A percentile compares a stretch with the other conserved stretches of the same genome.
Evolutionary conservation across 1,140 invertebrate species (phyloP).

Genomic region (Macrobrachium rosenbergii): DNA sequence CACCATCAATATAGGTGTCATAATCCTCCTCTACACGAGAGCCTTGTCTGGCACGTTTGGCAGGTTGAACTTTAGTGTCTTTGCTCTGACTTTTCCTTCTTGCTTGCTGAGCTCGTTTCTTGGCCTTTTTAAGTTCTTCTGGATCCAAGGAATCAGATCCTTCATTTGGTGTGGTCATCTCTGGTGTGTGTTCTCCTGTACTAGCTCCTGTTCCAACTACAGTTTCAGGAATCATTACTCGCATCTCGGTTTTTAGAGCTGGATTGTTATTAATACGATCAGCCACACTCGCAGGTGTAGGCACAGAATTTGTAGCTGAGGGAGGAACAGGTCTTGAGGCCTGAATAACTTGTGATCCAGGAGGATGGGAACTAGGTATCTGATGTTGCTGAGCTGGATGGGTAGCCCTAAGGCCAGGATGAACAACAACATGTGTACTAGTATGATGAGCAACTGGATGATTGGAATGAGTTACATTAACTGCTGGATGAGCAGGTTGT

Average conservation of each 20-base stretch:
- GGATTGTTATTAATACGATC: conserved; percentile 56
- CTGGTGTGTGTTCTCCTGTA: conserved; percentile 74
- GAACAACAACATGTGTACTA: conserved; percentile 39
- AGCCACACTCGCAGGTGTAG: conserved; percentile 49
- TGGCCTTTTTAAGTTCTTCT: conserved; percentile 63
- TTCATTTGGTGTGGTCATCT: conserved; percentile 68
- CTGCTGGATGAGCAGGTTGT: conserved; percentile 36
- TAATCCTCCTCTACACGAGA: conserved; percentile 92
- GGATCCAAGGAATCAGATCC: conserved; percentile 50
- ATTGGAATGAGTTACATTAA: conserved; percentile 38
- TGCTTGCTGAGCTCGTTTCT: conserved; percentile 64
- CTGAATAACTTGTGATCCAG: conserved; percentile 34
- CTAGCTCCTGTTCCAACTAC: conserved; percentile 53
- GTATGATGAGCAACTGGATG: conserved; percentile 40
- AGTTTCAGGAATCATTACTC: conserved; percentile 62
- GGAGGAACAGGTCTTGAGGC: conserved; percentile 37
- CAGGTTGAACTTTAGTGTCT: conserved; percentile 73
- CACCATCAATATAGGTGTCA: conserved; percentile 88
- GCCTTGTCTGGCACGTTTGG: conserved; percentile 84
- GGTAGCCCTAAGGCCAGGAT: conserved; percentile 44
- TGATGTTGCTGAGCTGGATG: conserved; percentile 56
- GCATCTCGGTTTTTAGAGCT: conserved; percentile 58
- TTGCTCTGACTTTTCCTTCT: conserved; percentile 74
- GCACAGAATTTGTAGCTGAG: conserved; percentile 16
- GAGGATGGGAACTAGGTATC: conserved; percentile 40